Evolutionary conservation across 35 echinoderm and acorn worm species (phyloP).

Genomic region (Chiridota heheva): DNA sequence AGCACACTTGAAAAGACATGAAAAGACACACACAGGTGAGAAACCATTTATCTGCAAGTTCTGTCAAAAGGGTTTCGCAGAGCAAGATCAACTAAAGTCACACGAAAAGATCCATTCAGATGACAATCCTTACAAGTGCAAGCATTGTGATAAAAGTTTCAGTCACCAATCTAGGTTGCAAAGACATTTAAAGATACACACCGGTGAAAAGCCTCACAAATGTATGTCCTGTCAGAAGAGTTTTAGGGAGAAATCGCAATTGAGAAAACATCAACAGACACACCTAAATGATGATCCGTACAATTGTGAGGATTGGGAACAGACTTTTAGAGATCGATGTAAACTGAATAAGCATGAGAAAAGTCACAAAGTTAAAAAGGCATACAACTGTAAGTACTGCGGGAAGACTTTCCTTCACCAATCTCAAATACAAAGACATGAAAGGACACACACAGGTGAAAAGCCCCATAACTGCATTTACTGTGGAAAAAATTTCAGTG

Average conservation of each 20-base stretch:
- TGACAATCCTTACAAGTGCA: constrained; percentile 53
- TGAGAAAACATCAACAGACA: constrained; percentile 44
- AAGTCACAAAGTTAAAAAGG: constrained; percentile 27
- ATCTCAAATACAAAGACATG: no score
- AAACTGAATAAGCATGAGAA: constrained; percentile 24
- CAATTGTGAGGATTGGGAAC: constrained; percentile 54
- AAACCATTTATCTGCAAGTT: no score
- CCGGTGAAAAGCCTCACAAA: constrained; percentile 60
- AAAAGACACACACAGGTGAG: no score
- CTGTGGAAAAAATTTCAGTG: no score
- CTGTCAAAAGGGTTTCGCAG: constrained; percentile 29
- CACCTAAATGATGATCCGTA: constrained; percentile 57
- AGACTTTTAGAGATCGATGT: constrained; percentile 26
- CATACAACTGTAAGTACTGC: constrained; percentile 40
- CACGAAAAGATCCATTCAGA: no score
- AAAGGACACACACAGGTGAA: no score
- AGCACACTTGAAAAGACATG: no score
- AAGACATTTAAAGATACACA: constrained; percentile 56
- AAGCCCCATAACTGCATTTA: no score
- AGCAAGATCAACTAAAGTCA: constrained; percentile 13
- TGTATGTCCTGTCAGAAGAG: constrained; percentile 55
- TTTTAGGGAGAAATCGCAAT: constrained; percentile 36
- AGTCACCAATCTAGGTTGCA: constrained; percentile 44
- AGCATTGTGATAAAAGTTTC: constrained; percentile 46
- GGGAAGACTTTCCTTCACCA: constrained; percentile 37